Conservation (phyloP, 1,140 invertebrate species). For the Tetramorium alpestre region DNA sequence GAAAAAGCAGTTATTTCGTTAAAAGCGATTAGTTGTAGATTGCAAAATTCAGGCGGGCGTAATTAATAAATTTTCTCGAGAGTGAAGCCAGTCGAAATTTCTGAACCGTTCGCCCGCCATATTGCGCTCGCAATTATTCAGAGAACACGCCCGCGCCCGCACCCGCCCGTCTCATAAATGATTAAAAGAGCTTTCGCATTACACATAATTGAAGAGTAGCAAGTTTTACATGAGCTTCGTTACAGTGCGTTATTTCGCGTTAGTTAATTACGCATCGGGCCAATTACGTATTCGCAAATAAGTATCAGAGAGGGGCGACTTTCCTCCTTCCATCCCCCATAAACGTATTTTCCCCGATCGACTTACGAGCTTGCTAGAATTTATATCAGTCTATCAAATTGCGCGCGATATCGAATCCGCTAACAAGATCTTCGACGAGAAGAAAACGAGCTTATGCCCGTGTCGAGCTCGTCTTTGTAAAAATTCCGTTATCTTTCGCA, state of each 20-base stretch:
- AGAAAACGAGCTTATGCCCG: slow-evolving; percentile 53
- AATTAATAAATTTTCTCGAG: slow-evolving; percentile 22
- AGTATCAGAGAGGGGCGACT: not conserved
- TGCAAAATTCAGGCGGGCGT: slow-evolving; percentile 21
- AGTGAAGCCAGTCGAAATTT: slow-evolving; percentile 34
- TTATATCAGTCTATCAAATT: slow-evolving; percentile 19
- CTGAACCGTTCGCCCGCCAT: slow-evolving; percentile 35
- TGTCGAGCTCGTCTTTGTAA: slow-evolving; percentile 3
- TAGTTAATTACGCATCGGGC: slow-evolving; percentile 27
- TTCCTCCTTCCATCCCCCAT: not conserved
- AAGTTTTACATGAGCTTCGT: slow-evolving; percentile 51
- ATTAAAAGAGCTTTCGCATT: slow-evolving; percentile 58
- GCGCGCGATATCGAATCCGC: not conserved
- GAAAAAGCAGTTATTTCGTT: not conserved
- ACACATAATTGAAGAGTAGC: slow-evolving; percentile 50
- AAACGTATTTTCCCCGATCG: not conserved
- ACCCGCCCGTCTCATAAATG: slow-evolving; percentile 40
- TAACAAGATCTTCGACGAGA: slow-evolving; percentile 62
- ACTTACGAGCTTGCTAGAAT: not conserved
- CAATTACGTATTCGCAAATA: slow-evolving; percentile 37
- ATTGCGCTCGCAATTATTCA: slow-evolving; percentile 46
- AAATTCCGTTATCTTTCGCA: not conserved
- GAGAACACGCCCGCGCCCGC: slow-evolving; percentile 15
- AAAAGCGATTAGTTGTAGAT: slow-evolving; percentile 16
- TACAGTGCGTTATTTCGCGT: slow-evolving; percentile 38